Conservation (phyloP, 2,113 vertebrate genomes). For the Marmota monax region DNA sequence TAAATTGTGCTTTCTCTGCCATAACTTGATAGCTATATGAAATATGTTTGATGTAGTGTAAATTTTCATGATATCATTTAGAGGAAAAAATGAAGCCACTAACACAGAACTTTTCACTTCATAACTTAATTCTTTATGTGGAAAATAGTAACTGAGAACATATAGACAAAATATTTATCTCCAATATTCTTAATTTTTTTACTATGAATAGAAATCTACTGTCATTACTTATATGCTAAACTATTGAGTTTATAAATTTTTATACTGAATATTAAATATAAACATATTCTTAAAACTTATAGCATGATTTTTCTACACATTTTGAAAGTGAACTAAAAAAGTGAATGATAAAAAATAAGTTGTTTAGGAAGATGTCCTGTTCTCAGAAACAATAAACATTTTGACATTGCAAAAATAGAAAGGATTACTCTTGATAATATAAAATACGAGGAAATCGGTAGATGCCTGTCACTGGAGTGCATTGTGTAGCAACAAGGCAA, state of each 20-base stretch:
- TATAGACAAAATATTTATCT: not conserved
- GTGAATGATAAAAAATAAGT: not conserved
- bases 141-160: not conserved
- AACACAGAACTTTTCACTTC: not conserved
- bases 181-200: not conserved
- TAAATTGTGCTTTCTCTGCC: not conserved
- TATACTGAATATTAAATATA: not conserved
- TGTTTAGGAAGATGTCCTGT: not conserved
- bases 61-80: not conserved
- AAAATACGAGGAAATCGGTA: not conserved
- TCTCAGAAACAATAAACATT: conserved; percentile 26
- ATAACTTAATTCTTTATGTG: not conserved
- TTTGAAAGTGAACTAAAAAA: not conserved
- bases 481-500: not conserved
- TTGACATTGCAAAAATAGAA: not conserved
- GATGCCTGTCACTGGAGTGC: not conserved
- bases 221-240: not conserved
- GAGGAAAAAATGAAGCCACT: not conserved
- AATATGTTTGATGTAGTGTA: not conserved
- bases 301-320: not conserved
- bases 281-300: not conserved
- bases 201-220: not conserved
- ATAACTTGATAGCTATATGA: not conserved
- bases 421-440: not conserved
- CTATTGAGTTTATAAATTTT: not conserved